Conservation (phyloP, 2,113 vertebrate species). For the Erinaceus europaeus region DNA sequence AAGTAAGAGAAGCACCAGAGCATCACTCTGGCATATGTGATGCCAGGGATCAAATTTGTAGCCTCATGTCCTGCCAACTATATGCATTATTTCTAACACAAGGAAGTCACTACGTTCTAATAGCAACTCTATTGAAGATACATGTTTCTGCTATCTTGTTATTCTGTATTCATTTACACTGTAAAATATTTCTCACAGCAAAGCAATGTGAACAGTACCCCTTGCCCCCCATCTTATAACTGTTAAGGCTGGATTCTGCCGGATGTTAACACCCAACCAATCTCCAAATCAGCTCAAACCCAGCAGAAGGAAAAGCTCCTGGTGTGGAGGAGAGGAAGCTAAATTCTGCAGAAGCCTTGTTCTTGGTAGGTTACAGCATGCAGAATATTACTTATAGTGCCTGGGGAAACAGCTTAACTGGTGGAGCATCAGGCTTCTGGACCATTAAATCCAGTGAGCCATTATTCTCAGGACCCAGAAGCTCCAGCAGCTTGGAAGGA, state of each 20-base stretch:
- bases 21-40: too few relatives aligned
- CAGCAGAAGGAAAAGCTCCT: background rate
- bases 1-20: too few relatives aligned
- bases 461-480: background rate
- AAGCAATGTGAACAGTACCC: background rate
- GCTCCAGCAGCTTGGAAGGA: background rate
- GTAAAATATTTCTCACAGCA: background rate
- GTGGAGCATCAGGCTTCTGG: too few relatives aligned
- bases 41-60: too few relatives aligned
- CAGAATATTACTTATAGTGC: background rate
- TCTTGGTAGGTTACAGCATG: background rate
- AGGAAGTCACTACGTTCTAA: too few relatives aligned
- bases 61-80: too few relatives aligned
- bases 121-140: background rate
- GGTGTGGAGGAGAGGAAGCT: accelerated
- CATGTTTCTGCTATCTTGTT: background rate
- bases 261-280: background rate
- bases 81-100: too few relatives aligned
- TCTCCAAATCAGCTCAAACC: background rate
- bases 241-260: background rate
- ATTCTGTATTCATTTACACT: background rate
- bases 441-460: too few relatives aligned
- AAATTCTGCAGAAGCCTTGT: background rate
- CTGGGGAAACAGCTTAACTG: too few relatives aligned
- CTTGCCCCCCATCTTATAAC: background rate